A percentile compares a stretch with the other conserved stretches of the same genome.
phyloP scores from a whole-genome alignment of 2,797 vertebrate species.

The Cheirogaleus major region DNA sequence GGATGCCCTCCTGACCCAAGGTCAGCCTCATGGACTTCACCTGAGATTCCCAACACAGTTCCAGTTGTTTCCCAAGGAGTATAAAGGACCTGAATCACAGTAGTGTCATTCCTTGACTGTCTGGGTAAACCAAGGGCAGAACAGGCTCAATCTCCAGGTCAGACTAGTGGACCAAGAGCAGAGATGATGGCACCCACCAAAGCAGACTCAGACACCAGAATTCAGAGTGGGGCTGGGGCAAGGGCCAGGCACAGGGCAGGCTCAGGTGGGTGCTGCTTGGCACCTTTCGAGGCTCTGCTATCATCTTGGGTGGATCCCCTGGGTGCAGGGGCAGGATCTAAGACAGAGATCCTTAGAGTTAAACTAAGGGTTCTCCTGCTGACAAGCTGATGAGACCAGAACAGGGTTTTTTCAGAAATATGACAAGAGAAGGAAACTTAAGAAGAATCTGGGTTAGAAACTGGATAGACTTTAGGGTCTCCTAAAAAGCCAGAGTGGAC shows the following conservation, averaged over 20 bases:
- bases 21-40: neutral
- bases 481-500: neutral
- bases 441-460: slow-evolving; percentile 41
- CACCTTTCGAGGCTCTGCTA: neutral
- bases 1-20: neutral
- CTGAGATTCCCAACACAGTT: neutral
- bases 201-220: neutral
- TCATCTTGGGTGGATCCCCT: neutral
- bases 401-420: slow-evolving; percentile 34
- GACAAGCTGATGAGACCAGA: neutral
- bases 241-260: neutral
- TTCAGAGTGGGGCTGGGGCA: neutral
- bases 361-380: neutral
- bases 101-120: neutral
- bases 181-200: neutral
- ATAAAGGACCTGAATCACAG: neutral
- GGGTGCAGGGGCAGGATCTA: neutral
- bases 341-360: neutral
- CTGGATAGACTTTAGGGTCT: neutral
- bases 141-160: neutral
- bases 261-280: neutral
- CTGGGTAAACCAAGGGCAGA: neutral
- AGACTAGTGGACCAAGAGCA: neutral
- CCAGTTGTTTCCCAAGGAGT: slow-evolving; percentile 8
- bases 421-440: slow-evolving; percentile 19